phyloP scores from a whole-genome alignment of 2,113 vertebrate genomes.

The Chascanopsetta lugubris region DNA sequence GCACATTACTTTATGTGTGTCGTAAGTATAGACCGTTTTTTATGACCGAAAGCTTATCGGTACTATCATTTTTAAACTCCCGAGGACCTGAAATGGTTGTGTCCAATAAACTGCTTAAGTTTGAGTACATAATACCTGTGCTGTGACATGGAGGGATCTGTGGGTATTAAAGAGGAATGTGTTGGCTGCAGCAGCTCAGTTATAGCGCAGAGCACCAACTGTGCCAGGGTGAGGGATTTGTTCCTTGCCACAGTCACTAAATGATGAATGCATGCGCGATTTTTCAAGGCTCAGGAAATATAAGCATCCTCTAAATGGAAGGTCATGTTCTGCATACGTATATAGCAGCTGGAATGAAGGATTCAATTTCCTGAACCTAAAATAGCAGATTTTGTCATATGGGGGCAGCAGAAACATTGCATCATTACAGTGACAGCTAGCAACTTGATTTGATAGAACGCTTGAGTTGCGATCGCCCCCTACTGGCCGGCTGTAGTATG shows the following conservation, averaged over 20 bases:
- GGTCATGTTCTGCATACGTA: neutral
- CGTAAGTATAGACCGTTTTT: slow-evolving; percentile 37
- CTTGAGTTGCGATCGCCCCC: no score
- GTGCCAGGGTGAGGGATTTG: slow-evolving; percentile 21
- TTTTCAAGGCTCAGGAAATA: neutral
- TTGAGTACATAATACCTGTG: neutral
- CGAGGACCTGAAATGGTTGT: neutral
- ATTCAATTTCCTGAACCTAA: neutral
- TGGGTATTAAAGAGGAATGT: neutral
- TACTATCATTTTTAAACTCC: slow-evolving; percentile 24
- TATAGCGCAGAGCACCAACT: neutral
- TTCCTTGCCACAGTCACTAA: slow-evolving; percentile 21
- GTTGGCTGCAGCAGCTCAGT: slow-evolving; percentile 8
- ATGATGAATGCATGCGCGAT: slow-evolving; percentile 17
- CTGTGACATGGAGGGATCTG: neutral
- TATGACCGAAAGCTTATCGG: slow-evolving; percentile 48
- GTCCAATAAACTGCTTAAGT: slow-evolving; percentile 14
- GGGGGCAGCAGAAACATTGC: neutral
- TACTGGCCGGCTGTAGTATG: no score
- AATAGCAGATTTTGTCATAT: neutral
- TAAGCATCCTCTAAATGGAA: neutral
- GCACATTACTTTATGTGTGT: neutral
- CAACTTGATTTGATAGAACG: no score
- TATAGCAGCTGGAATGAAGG: neutral
- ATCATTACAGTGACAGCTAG: neutral